Evolutionary conservation across 2,113 vertebrate genomes (phyloP), one percentile per base, ranked within the genome.

Genomic region (Ceyx margarethae): DNA sequence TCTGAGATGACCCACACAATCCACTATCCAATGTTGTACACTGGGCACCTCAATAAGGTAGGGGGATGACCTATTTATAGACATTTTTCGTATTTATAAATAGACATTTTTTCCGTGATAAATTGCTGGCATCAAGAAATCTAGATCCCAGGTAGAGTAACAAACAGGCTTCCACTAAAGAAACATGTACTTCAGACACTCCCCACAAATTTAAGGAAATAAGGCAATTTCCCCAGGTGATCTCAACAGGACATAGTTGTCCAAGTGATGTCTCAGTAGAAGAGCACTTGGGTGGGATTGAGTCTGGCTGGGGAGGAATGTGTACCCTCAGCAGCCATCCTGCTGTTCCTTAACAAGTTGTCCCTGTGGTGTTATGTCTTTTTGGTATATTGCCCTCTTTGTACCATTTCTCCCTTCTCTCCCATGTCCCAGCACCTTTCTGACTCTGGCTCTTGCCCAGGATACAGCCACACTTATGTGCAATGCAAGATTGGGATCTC

Each of bases 211-310:
- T 21, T 8, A 53, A 78, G 20, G 18, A 46, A 84, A 43, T 22
- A 13, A 61, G 28, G 28, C 9, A 60, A 40, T 33, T 88, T 81
- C 23, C 37, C 28, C 12, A 25, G 11, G 10, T 74, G 25, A n/a
- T 12, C 20, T 78, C 45, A 56, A 46, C 11, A 85, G 28, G 42
- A 46, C 15, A 13, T 48, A 22, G 29, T 57, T 62, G 3, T 3
- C 31, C 15, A 69, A 31, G 12, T 9, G 37, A n/a, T 35, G 9
- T 40, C 31, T 77, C 20, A 43, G 14, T 5, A 60, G 20, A 29
- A 61, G n/a, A 46, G 5, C 4, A 5, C 0, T 2, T 13, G 16
- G 22, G 11, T 37, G 13, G 46, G 15, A 33, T 8, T 45, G 31
- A 22, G 10, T 33, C 17, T 42, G 21, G 4, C 45, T 48, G 22